Conservation (phyloP, 2,797 vertebrate species). For the Tragopan temminckii region DNA sequence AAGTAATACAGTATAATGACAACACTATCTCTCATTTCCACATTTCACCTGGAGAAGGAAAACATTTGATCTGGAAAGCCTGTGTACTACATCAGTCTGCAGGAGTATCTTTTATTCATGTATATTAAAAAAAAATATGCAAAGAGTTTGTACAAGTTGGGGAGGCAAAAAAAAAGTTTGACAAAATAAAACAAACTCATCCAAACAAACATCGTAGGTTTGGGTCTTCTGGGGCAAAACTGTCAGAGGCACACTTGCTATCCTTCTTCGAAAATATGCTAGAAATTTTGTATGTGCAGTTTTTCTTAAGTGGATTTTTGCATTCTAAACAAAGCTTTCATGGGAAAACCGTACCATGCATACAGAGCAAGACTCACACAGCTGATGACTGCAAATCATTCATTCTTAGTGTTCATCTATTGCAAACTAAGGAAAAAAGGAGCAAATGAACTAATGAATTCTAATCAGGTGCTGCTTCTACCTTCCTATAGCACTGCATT, state of each 20-base stretch:
- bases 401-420: slow-evolving; percentile 35
- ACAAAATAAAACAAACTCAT: slow-evolving; percentile 52
- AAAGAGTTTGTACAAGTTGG: slow-evolving; percentile 66
- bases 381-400: slow-evolving; percentile 58
- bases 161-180: slow-evolving; percentile 16
- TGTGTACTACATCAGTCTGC: slow-evolving; percentile 66
- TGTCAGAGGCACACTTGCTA: slow-evolving; percentile 28
- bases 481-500: slow-evolving; percentile 1
- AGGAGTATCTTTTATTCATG: slow-evolving; percentile 82
- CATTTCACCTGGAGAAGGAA: slow-evolving; percentile 80
- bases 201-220: slow-evolving; percentile 31
- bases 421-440: not conserved
- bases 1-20: slow-evolving; percentile 79
- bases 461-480: slow-evolving; percentile 19
- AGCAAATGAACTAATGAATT: slow-evolving; percentile 12
- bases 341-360: slow-evolving; percentile 9
- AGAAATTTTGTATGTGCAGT: slow-evolving; percentile 18
- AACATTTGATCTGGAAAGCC: slow-evolving; percentile 79
- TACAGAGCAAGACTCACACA: slow-evolving; percentile 36
- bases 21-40: slow-evolving; percentile 77
- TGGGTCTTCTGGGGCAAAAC: slow-evolving; percentile 40
- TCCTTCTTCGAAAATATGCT: slow-evolving; percentile 9
- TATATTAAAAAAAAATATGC: slow-evolving; percentile 77
- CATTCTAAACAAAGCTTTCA: slow-evolving; percentile 51
- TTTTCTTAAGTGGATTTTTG: slow-evolving; percentile 55